Percentiles rank a stretch among this genome's conserved stretches.
These are phyloP conservation scores for Rhinophrynus dorsalis DNA, from an alignment of 2,797 vertebrate species.

Conservation along the genomic window DNA sequence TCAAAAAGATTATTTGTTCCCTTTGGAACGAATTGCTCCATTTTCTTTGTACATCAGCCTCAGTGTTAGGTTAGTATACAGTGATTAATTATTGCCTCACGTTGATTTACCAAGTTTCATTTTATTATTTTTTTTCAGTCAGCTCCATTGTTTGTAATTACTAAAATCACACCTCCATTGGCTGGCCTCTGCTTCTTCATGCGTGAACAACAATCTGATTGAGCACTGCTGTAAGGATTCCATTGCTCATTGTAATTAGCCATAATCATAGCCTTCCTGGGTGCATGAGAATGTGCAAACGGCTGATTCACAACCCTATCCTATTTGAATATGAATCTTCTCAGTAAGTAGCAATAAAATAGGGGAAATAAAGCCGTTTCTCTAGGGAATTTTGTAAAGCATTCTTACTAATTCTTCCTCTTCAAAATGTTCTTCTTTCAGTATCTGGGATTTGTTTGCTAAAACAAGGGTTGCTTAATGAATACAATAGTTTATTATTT, in stretches of 20 bases:
- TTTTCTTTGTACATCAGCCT: too few relatives aligned
- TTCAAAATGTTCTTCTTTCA: slow-evolving; percentile 62
- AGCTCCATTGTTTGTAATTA: slow-evolving; percentile 73
- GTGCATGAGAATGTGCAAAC: slow-evolving; percentile 80
- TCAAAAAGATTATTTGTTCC: too few relatives aligned
- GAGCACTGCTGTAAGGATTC: slow-evolving; percentile 74
- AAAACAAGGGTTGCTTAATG: slow-evolving; percentile 84
- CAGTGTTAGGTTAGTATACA: slow-evolving; percentile 49
- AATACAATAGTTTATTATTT: slow-evolving; percentile 85
- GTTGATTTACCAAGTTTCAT: slow-evolving; percentile 65
- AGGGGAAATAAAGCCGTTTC: slow-evolving; percentile 75
- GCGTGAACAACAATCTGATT: slow-evolving; percentile 79
- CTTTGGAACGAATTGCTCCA: too few relatives aligned
- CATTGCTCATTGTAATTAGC: slow-evolving; percentile 88
- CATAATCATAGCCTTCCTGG: slow-evolving; percentile 79
- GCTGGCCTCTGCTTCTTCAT: slow-evolving; percentile 68
- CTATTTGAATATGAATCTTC: slow-evolving; percentile 90
- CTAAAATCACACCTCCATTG: slow-evolving; percentile 71
- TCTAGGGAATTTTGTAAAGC: slow-evolving; percentile 78
- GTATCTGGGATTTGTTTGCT: slow-evolving; percentile 73
- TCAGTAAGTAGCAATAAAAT: slow-evolving; percentile 70
- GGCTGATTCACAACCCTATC: slow-evolving; percentile 75
- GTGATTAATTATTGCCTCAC: slow-evolving; percentile 76
- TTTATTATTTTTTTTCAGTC: slow-evolving; percentile 60
- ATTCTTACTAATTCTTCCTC: slow-evolving; percentile 53